A percentile compares a stretch with the other conserved stretches of the same genome.
These are phyloP conservation scores for Hemiprocne comata DNA, from an alignment of 2,113 vertebrate species.

Conservation along the genomic window DNA sequence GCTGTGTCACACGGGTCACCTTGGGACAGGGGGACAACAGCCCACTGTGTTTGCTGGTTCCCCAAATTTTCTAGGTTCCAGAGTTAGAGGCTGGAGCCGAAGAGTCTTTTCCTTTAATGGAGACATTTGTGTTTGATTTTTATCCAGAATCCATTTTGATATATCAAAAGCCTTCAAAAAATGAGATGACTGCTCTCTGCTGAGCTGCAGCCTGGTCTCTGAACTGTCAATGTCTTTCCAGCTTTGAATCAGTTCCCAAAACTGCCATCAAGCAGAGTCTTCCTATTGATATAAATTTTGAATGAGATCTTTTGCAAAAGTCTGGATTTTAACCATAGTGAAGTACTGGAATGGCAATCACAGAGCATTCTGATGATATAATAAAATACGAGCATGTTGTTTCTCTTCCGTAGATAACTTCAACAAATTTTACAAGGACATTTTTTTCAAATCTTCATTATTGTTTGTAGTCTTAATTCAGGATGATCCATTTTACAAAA, in stretches of 20 bases:
- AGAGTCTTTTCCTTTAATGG: neutral
- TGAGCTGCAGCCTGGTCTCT: neutral
- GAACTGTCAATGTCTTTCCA: neutral
- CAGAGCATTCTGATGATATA: neutral
- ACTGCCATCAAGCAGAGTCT: neutral
- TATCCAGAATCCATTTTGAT: neutral
- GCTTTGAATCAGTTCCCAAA: neutral
- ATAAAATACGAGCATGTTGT: fast-evolving
- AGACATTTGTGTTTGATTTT: neutral
- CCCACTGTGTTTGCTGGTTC: fast-evolving
- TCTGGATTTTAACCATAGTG: neutral
- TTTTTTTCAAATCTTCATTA: neutral
- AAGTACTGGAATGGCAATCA: neutral
- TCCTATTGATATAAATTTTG: neutral
- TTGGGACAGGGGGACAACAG: fast-evolving
- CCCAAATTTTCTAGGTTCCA: neutral
- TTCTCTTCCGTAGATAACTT: neutral
- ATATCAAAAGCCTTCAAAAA: neutral
- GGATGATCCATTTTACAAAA: neutral
- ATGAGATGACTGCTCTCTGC: neutral
- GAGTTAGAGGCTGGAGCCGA: neutral
- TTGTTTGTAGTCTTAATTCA: neutral
- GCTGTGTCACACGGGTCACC: fast-evolving
- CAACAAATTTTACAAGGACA: neutral
- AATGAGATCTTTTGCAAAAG: neutral